Percentiles rank a stretch among this genome's conserved stretches.
Evolutionary conservation across 2,888 invertebrate genomes (phyloP).

Genomic region (Syritta pipiens): DNA sequence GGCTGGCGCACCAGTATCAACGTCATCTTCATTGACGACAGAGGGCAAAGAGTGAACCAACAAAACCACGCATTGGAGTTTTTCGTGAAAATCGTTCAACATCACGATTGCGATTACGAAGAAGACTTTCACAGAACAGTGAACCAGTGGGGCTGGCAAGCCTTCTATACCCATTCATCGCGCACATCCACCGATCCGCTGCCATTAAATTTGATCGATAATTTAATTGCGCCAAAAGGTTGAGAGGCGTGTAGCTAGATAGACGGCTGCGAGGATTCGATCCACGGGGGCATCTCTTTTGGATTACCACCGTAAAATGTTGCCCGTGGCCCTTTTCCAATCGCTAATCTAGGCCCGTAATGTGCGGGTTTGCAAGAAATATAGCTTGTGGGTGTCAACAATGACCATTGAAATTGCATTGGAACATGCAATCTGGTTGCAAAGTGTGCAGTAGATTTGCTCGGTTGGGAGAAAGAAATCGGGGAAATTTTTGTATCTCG

Average conservation of each 20-base stretch:
- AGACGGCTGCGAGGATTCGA: constrained; percentile 21
- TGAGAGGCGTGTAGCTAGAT: constrained; percentile 49
- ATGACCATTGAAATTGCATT: constrained; percentile 42
- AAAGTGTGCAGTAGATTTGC: constrained; percentile 2
- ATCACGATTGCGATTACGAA: constrained; percentile 21
- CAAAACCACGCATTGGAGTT: constrained; percentile 20
- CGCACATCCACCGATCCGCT: constrained; percentile 41
- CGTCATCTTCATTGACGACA: constrained; percentile 40
- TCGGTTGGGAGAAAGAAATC: constrained; percentile 8
- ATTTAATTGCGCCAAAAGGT: constrained; percentile 66
- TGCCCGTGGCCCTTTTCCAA: constrained; percentile 42
- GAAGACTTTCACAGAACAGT: constrained; percentile 1
- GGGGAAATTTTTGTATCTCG: not conserved
- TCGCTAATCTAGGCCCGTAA: constrained; percentile 2
- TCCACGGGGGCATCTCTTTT: constrained; percentile 51
- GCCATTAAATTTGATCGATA: constrained; percentile 69
- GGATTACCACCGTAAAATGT: constrained; percentile 54
- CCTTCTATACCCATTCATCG: constrained; percentile 26
- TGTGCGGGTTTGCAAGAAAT: constrained; percentile 18
- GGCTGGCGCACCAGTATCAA: constrained; percentile 45
- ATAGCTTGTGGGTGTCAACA: constrained; percentile 48
- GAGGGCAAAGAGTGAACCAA: constrained; percentile 25
- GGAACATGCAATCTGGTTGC: constrained; percentile 40
- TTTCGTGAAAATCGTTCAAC: constrained; percentile 26
- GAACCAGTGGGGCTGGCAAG: not conserved